These are phyloP conservation scores for Chrysina gloriosa DNA, from an alignment of 2,888 invertebrate species.

Conservation along the genomic window DNA sequence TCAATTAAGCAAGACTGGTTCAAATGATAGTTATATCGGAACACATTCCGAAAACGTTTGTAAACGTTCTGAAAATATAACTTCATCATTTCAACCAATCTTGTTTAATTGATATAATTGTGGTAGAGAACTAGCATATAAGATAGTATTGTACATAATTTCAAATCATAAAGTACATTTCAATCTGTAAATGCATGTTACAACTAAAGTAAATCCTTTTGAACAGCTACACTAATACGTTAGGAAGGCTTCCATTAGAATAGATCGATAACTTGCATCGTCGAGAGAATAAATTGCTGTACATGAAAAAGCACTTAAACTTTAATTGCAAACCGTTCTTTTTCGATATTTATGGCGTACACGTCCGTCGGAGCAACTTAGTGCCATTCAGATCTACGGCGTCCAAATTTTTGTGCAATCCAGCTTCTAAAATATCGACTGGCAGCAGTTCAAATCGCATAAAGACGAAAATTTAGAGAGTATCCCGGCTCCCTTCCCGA, in stretches of 20 bases:
- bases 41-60: too few species aligned
- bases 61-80: too few species aligned
- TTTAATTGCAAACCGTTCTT: slow-evolving; percentile 13
- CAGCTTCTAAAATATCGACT: neutral
- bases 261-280: slow-evolving; percentile 15
- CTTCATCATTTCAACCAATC: too few species aligned
- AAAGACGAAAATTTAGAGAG: slow-evolving; percentile 5
- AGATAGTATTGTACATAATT: too few species aligned
- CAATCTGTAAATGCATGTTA: too few species aligned
- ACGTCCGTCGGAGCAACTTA: neutral
- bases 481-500: neutral
- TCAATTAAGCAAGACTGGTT: too few species aligned
- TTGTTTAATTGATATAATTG: too few species aligned
- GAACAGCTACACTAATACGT: neutral
- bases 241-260: slow-evolving; percentile 8
- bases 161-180: too few species aligned
- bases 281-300: slow-evolving; percentile 11
- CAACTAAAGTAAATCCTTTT: neutral
- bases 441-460: neutral
- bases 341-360: slow-evolving; percentile 1
- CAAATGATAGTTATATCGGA: too few species aligned
- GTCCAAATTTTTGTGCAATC: neutral
- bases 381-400: neutral
- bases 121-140: too few species aligned
- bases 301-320: slow-evolving; percentile 16